A percentile compares a stretch with the other conserved stretches of the same genome.
Evolutionary conservation across 2,797 vertebrate species (phyloP).

Genomic region (Protosalanx chinensis): DNA sequence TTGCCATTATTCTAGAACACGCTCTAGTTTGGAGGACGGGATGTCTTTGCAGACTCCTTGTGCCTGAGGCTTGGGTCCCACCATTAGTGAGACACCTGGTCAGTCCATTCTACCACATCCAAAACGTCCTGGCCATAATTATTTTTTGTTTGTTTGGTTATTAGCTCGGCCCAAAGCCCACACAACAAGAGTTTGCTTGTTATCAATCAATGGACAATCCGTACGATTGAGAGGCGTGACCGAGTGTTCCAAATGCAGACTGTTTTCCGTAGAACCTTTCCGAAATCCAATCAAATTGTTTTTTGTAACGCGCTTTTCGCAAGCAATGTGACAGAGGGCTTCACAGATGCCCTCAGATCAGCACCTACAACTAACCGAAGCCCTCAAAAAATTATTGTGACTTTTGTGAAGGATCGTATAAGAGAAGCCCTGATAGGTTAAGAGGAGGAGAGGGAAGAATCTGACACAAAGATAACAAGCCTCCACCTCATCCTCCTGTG

Average conservation of each 20-base stretch:
- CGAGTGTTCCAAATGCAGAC: background rate
- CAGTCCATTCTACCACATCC: background rate
- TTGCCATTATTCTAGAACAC: background rate
- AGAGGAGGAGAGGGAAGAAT: background rate
- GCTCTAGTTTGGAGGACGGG: no score
- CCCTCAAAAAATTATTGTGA: background rate
- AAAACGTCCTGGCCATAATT: background rate
- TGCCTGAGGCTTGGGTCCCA: background rate
- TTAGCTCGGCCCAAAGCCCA: background rate
- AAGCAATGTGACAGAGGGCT: no score
- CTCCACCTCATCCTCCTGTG: background rate
- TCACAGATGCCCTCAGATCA: no score
- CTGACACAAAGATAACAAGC: background rate
- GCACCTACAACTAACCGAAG: no score
- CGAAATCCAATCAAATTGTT: no score
- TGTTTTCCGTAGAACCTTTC: background rate
- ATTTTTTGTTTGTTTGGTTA: background rate
- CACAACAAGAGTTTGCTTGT: background rate
- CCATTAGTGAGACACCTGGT: background rate
- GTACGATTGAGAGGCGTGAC: background rate
- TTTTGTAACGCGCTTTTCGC: no score
- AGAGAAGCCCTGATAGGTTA: background rate
- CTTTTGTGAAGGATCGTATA: background rate
- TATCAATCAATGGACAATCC: background rate
- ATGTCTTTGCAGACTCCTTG: background rate